Evolutionary conservation across 2,113 vertebrate genomes (phyloP).

Genomic region (Chrysochloris asiatica): DNA sequence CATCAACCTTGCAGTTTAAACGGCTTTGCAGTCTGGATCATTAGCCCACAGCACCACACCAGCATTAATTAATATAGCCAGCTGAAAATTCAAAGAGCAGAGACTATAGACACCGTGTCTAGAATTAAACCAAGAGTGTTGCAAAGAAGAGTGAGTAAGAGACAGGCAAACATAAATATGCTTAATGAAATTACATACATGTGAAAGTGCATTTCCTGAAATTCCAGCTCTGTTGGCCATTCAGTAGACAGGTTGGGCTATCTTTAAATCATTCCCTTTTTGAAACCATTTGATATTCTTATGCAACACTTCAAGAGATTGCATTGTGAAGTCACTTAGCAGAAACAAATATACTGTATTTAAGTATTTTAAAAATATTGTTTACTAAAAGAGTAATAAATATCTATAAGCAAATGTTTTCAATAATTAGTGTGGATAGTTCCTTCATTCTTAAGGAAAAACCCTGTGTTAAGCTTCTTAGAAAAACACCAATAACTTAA

Average conservation of each 20-base stretch:
- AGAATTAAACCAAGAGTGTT: background rate
- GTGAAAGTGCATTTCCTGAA: constrained; percentile 31
- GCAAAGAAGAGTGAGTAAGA: background rate
- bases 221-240: no score
- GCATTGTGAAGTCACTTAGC: background rate
- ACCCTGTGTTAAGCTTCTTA: background rate
- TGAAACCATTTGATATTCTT: constrained; percentile 19
- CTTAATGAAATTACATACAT: background rate
- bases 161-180: background rate
- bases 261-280: background rate
- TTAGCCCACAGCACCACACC: no score
- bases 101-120: background rate
- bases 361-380: background rate
- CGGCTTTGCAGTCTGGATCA: no score
- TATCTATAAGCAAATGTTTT: constrained; percentile 18
- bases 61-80: no score
- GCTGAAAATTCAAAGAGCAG: background rate
- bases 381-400: background rate
- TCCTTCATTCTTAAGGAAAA: constrained; percentile 16
- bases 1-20: no score
- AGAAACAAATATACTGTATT: background rate
- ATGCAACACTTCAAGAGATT: background rate
- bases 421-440: constrained; percentile 5
- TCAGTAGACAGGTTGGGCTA: background rate
- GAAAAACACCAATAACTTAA: constrained; percentile 10